phyloP scores from a whole-genome alignment of 2,888 invertebrate genomes.

The Patella depressa region DNA sequence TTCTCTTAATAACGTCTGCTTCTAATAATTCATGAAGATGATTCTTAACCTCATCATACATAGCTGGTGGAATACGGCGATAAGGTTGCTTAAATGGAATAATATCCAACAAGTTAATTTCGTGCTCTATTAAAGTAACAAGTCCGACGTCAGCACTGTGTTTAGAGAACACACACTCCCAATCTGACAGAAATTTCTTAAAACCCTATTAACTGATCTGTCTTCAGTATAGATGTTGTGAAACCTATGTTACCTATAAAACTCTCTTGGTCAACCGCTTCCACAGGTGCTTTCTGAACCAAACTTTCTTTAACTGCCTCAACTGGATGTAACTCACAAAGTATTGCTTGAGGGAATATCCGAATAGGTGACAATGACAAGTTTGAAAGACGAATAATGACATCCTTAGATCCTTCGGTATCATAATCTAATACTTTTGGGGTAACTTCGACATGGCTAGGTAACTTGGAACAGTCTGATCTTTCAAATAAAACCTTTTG shows the following conservation, averaged over 20 bases:
- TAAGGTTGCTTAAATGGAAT: conserved; percentile 24
- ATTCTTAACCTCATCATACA: conserved; percentile 26
- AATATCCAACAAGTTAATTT: conserved; percentile 21
- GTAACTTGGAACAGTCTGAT: neutral
- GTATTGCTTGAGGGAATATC: neutral
- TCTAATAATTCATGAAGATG: conserved; percentile 26
- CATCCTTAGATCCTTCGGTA: neutral
- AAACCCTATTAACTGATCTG: neutral
- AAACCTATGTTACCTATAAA: no score
- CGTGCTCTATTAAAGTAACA: conserved; percentile 21
- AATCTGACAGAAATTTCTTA: neutral
- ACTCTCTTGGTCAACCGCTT: no score
- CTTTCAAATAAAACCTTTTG: neutral
- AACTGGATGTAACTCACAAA: neutral
- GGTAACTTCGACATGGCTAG: neutral
- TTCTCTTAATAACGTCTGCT: conserved; percentile 13
- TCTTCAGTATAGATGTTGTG: no score
- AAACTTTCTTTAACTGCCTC: no score
- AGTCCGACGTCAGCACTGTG: conserved; percentile 2
- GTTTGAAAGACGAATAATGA: neutral
- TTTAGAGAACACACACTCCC: conserved; percentile 19
- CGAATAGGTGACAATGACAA: neutral
- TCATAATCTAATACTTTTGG: neutral
- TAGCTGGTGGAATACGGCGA: conserved; percentile 23
- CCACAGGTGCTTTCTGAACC: no score